Evolutionary conservation across 1,140 invertebrate species (phyloP), one percentile per base, ranked within the genome.

Genomic region (Heliconius melpomene): DNA sequence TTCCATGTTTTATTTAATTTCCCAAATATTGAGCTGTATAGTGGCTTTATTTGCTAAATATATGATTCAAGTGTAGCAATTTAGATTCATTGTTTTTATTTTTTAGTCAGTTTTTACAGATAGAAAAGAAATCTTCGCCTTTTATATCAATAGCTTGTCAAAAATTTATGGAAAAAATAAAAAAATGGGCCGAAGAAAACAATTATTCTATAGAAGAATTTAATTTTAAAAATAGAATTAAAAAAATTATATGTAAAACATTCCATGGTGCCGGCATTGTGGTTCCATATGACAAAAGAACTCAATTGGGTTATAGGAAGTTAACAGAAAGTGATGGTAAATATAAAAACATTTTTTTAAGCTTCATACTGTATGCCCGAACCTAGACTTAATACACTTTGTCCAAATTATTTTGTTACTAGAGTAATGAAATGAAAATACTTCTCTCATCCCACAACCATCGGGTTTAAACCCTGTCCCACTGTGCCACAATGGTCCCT

Each of bases 261-360:
- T 98, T 99, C 83, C 98, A 99, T 92, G 96, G 96, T 80, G 97
- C 97, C 81, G 98, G 98, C 3, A 97, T 99, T 88, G 97, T 98
- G 54, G 98, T 99, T 6, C 98, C 98, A 2, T 97, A 97, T 79
- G 95, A 98, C 87, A 97, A 96, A 81, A 97, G 97, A 90, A 96
- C 97, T 3, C 95, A 97, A 86, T 87, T 98, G 9, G 98, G 98
- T 2, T 98, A 98, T 85, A 95, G 98, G 80, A 95, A 96, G 75
- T 94, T 98, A 9, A 95, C 96, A 79, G 97, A 97, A 84, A 97
- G 95, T 72, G 96, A 98, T 93, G 96, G 97, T 97, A 96, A 32
- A 36, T 50, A 60, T 36, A 16, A 20, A 23, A 23, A 57, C 9
- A 57, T 57, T 57, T 57, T 57, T 57, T 23, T 52, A 52, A 20